These are phyloP conservation scores for Gadus macrocephalus DNA, from an alignment of 2,113 vertebrate genomes.

Conservation along the genomic window DNA sequence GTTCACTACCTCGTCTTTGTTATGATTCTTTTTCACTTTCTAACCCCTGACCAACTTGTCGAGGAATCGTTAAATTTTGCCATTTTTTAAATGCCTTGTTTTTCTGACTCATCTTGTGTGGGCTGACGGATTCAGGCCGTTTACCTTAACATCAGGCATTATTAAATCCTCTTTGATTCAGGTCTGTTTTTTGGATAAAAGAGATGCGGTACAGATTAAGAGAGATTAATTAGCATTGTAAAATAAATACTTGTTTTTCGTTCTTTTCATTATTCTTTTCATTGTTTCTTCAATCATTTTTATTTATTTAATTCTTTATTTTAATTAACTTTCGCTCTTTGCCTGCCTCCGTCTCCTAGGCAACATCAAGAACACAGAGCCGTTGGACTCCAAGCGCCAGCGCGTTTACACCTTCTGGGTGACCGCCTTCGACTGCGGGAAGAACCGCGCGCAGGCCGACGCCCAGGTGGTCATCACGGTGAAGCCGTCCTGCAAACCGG, in stretches of 20 bases:
- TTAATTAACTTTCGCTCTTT: neutral
- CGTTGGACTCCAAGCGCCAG: slow-evolving; percentile 87
- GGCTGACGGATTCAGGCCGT: slow-evolving; percentile 32
- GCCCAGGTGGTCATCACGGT: slow-evolving; percentile 93
- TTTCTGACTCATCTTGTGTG: slow-evolving; percentile 40
- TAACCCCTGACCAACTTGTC: too few relatives aligned
- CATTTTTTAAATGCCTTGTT: slow-evolving; percentile 13
- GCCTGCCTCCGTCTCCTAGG: slow-evolving; percentile 68
- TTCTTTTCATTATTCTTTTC: slow-evolving; percentile 24
- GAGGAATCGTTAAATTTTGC: slow-evolving; percentile 20
- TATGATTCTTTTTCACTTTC: neutral
- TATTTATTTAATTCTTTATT: neutral
- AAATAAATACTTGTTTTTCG: neutral
- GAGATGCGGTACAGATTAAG: neutral
- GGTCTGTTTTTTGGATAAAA: neutral
- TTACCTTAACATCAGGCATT: slow-evolving; percentile 36
- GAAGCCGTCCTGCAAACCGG: slow-evolving; percentile 96
- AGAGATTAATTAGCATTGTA: neutral
- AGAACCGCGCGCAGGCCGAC: slow-evolving; percentile 92
- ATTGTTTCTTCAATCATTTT: neutral
- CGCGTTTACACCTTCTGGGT: slow-evolving; percentile 90
- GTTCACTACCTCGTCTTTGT: slow-evolving; percentile 18
- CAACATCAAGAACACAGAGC: slow-evolving; percentile 97
- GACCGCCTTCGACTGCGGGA: slow-evolving; percentile 97
- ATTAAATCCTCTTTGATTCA: slow-evolving; percentile 20